Evolutionary conservation across 2,888 invertebrate species (phyloP).

Genomic region (Pterostichus niger): DNA sequence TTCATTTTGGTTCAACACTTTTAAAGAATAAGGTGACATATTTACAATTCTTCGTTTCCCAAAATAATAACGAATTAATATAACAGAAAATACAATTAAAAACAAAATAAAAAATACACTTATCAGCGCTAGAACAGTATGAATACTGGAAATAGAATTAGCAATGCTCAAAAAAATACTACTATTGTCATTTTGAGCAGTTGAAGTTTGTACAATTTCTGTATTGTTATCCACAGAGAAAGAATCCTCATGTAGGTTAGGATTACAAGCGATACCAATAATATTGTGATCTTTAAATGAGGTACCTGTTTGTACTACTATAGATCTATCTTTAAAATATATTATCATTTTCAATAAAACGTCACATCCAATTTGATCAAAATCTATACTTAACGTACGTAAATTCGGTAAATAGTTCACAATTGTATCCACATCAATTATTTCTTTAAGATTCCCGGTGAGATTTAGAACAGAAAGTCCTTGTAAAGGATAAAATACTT

Average conservation of each 20-base stretch:
- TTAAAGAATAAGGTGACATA: neutral
- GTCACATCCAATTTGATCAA: conserved; percentile 13
- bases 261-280: conserved; percentile 1
- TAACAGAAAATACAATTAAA: neutral
- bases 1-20: neutral
- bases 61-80: neutral
- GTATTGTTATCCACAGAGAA: neutral
- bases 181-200: neutral
- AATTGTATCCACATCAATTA: conserved; percentile 59
- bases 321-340: neutral
- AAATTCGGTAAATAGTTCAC: conserved; percentile 56
- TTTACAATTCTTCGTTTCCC: neutral
- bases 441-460: conserved; percentile 45
- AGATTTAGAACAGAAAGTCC: conserved; percentile 59
- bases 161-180: neutral
- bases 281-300: neutral
- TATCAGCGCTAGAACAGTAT: neutral
- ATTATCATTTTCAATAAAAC: neutral
- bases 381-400: neutral
- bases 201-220: neutral
- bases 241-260: neutral
- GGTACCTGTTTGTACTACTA: neutral
- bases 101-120: conserved; percentile 3
- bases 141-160: neutral
- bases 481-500: conserved; percentile 54